Evolutionary conservation across 92 coral and sea anemone genomes (phyloP), one percentile per base, ranked within the genome.

Genomic region (Phenganax stokvisi): DNA sequence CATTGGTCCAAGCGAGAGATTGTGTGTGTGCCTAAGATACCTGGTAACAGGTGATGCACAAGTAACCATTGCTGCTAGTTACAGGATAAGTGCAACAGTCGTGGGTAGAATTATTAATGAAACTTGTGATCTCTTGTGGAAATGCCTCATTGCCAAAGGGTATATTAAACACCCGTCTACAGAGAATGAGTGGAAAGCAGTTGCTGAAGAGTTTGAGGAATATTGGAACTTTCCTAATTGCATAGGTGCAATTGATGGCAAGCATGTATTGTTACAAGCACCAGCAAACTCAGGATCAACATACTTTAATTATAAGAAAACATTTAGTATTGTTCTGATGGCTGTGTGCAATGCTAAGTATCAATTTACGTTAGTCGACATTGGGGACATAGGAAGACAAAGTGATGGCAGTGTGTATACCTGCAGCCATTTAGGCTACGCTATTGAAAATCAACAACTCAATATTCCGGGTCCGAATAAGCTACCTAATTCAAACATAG

Each of bases 11-110:
- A 59, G 65, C 67, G 69, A 77, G 67, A 77, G 81, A 77, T 57
- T 77, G 71, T 76, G 81, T 77, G 53, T 77, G 81, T n/a, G n/a
- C 47, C 37, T 59, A 68, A 77, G 70, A 52, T 77, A 77, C 67
- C 47, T 77, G 61, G 81, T 77, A n/a, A 77, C 81, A 17, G 81
- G 51, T 54, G 81, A 77, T 77, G 81, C 81, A 11, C 81, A 77
- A 29, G 70, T 77, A n/a, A 77, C 81, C 56, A 77, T 77, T 57
- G 81, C 81, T 77, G 81, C 81, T 2, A 77, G 81, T 57, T 77
- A 77, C 54, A 64, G 81, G 53, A 77, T 77, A 27, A 77, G 81
- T 77, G 69, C 81, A n/a, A 11, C 81, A 77, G 81, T 57, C 31
- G 81, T 77, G 63, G 81, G 72, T 27, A 78, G 82, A 57, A 78